Conservation (phyloP, 2,888 invertebrate genomes). For the Hirtodrosophila cameraria region DNA sequence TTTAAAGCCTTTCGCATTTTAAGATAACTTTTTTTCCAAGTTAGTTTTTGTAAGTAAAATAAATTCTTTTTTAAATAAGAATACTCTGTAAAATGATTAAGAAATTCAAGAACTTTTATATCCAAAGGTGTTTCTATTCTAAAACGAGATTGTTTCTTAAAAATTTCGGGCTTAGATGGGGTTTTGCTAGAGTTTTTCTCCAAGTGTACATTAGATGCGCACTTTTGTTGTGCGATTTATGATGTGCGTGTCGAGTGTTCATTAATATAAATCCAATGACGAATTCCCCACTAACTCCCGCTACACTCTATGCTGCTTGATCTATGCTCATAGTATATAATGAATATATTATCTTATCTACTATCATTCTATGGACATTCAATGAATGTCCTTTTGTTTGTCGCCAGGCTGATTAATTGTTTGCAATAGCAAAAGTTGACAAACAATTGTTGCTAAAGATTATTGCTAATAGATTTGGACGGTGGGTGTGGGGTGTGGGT, state of each 20-base stretch:
- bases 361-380: conserved; percentile 35
- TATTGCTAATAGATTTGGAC: conserved; percentile 29
- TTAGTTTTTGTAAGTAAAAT: no score
- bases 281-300: conserved; percentile 19
- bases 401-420: conserved; percentile 66
- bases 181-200: no score
- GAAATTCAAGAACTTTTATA: no score
- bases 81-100: no score
- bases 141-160: no score
- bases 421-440: conserved; percentile 54
- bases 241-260: conserved; percentile 78
- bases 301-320: background rate
- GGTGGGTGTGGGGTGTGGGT: background rate
- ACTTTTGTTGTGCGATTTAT: conserved; percentile 68
- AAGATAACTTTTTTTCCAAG: no score
- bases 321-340: conserved; percentile 31
- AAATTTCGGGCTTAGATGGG: no score
- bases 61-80: no score
- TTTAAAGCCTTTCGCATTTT: no score
- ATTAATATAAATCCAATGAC: conserved; percentile 77
- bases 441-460: conserved; percentile 65
- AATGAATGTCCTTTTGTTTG: conserved; percentile 53
- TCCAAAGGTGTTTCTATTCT: no score
- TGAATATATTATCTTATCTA: conserved; percentile 68
- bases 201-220: background rate